Conservation (phyloP, 2,888 invertebrate species). For the Tolmerus cingulatus region DNA sequence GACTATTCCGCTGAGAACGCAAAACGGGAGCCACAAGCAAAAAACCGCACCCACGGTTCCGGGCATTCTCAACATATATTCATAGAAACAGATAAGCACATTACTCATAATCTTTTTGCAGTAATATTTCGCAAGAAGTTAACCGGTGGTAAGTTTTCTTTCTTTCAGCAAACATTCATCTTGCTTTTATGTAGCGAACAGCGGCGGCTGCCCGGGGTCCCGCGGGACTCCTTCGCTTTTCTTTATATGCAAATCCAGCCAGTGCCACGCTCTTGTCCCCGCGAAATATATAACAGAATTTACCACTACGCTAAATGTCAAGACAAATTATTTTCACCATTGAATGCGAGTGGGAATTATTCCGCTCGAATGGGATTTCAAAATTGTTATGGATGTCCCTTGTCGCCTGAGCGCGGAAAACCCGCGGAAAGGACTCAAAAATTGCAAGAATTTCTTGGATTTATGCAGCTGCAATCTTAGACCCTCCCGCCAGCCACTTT, state of each 20-base stretch:
- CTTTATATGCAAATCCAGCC: constrained; percentile 21
- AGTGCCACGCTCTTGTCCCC: neutral
- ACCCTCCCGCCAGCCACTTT: neutral
- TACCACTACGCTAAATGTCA: constrained; percentile 25
- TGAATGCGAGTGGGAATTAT: constrained; percentile 28
- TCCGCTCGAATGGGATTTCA: neutral
- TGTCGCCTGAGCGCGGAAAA: neutral
- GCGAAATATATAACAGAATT: constrained; percentile 25
- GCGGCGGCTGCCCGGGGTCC: neutral
- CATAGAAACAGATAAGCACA: constrained; percentile 20
- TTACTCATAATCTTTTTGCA: constrained; percentile 35
- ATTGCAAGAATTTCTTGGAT: neutral
- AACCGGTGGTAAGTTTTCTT: constrained; percentile 33
- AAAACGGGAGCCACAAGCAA: neutral
- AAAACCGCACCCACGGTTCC: neutral
- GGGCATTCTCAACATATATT: neutral
- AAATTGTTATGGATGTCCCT: neutral
- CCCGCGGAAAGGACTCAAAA: neutral
- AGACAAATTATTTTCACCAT: constrained; percentile 30
- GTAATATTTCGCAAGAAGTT: constrained; percentile 22
- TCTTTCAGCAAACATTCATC: constrained; percentile 36
- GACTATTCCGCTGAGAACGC: constrained; percentile 16
- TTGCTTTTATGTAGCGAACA: neutral
- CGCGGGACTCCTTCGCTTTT: neutral
- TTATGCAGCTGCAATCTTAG: neutral